phyloP scores from a whole-genome alignment of 2,888 invertebrate species.

The Sussaba pulchella region DNA sequence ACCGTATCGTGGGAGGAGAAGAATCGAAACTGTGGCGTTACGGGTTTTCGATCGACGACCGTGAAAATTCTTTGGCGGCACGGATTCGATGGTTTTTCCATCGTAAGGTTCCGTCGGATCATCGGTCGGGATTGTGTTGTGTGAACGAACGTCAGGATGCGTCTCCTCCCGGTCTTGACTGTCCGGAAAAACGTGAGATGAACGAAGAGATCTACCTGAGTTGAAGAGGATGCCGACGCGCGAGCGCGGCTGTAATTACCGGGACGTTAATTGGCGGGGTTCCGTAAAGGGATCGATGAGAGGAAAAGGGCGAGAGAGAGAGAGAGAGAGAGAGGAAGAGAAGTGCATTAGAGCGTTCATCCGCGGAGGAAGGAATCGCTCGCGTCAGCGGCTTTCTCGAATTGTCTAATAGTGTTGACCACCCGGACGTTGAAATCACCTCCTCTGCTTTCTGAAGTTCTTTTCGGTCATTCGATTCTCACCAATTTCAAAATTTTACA shows the following conservation, averaged over 20 bases:
- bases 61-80: slow-evolving; percentile 68
- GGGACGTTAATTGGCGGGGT: slow-evolving; percentile 70
- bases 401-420: slow-evolving; percentile 50
- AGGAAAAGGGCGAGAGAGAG: no score
- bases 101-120: neutral
- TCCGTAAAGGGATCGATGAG: slow-evolving; percentile 48
- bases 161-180: slow-evolving; percentile 36
- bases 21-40: slow-evolving; percentile 13
- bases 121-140: slow-evolving; percentile 28
- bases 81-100: slow-evolving; percentile 35
- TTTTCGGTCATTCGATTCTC: neutral
- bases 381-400: slow-evolving; percentile 31
- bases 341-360: slow-evolving; percentile 3
- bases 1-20: slow-evolving; percentile 45
- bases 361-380: neutral
- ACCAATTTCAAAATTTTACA: slow-evolving; percentile 17
- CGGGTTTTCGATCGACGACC: slow-evolving; percentile 48
- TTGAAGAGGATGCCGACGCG: slow-evolving; percentile 22
- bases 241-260: slow-evolving; percentile 65
- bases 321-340: no score
- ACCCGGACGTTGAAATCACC: slow-evolving; percentile 50
- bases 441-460: no score
- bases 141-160: no score
- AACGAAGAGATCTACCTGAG: slow-evolving; percentile 13
- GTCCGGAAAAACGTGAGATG: slow-evolving; percentile 53